Evolutionary conservation across 2,113 vertebrate genomes (phyloP).

Genomic region (Calidris pugnax): DNA sequence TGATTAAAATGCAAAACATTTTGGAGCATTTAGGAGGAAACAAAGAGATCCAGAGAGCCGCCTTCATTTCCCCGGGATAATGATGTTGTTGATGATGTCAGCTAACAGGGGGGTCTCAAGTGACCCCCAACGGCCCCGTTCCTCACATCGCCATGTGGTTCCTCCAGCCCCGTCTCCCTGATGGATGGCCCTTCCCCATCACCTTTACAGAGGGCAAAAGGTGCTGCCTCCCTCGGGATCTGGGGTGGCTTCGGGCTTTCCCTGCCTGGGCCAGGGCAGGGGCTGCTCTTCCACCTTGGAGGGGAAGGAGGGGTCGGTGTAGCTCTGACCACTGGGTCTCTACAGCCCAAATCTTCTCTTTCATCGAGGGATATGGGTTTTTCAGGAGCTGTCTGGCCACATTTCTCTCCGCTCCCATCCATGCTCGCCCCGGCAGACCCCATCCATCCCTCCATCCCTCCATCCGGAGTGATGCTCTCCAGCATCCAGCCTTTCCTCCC

Average conservation of each 20-base stretch:
- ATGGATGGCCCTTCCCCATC: neutral
- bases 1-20: neutral
- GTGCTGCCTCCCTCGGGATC: neutral
- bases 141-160: neutral
- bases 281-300: fast-evolving
- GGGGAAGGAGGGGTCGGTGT: neutral
- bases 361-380: neutral
- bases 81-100: neutral
- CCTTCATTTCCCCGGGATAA: neutral
- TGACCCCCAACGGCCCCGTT: neutral
- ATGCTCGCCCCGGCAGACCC: fast-evolving
- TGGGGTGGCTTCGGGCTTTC: neutral
- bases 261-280: neutral
- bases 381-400: neutral
- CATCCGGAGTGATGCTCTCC: neutral
- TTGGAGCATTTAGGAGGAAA: neutral
- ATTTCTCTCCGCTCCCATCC: neutral
- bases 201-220: neutral
- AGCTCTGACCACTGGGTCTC: neutral
- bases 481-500: neutral
- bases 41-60: neutral
- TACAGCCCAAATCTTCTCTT: neutral
- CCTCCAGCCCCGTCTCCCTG: neutral
- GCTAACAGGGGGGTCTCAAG: neutral
- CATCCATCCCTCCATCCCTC: neutral